Evolutionary conservation across 2,888 invertebrate species (phyloP), one percentile per base, ranked within the genome.

Genomic region (Cerastis leucographa): DNA sequence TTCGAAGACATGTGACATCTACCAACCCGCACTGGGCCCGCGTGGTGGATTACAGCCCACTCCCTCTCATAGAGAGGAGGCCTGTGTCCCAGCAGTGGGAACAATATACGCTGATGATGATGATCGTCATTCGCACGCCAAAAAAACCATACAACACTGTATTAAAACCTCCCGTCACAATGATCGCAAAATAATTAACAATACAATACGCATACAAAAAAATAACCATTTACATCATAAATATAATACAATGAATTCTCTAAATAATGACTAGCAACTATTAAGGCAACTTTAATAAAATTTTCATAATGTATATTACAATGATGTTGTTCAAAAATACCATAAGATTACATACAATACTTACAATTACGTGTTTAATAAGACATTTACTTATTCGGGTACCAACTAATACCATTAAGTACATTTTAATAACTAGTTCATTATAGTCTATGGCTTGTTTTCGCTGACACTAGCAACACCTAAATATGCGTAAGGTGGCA

Each of bases 241-340:
- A 65, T 64, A 68, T 73, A 70, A 82, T 81, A 85, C 56, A 77
- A 80, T 78, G 11, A 74, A 74, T 72, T 78, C 71, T 88, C 88
- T 85, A 80, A 87, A 87, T 87, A 88, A 87, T 93, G 92, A 94
- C 94, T 94, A 94, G 94, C 89, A 90, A 91, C 92, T 94, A 93
- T 90, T 93, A 94, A 94, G 94, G 94, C 94, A 93, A 89, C 88
- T 88, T 91, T 88, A 89, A 89, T 88, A 65, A 88, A 90, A 82
- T 81, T 79, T 76, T 75, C 79, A 78, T 70, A 80, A 80, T 81
- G n/a, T 86, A 79, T 76, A 80, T 83, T 82, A 83, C 84, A 83
- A 76, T 84, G 79, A 77, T 74, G 77, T 84, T 89, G 83, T 87
- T 87, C 80, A 78, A 84, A 85, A 87, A 85, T 88, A 86, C 76